Conservation (phyloP, 1,140 invertebrate genomes). For the Thaumetopoea pityocampa region DNA sequence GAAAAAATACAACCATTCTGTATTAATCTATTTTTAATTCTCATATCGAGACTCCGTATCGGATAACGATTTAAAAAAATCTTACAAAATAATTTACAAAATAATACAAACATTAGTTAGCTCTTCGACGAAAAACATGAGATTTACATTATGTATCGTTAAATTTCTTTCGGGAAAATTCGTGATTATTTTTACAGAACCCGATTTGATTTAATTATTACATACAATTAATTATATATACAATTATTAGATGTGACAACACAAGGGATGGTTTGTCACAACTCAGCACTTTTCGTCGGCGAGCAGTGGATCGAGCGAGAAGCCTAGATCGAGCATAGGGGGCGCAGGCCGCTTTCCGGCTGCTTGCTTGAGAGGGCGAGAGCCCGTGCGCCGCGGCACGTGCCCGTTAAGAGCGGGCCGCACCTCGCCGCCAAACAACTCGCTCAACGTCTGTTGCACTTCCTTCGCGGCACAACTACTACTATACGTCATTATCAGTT, state of each 20-base stretch:
- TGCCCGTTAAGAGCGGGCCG: too few relatives aligned
- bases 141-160: slow-evolving; percentile 60
- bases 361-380: slow-evolving; percentile 34
- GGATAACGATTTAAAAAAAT: slow-evolving; percentile 57
- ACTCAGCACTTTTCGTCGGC: slow-evolving; percentile 72
- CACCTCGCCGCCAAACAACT: slow-evolving; percentile 41
- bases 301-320: slow-evolving; percentile 63
- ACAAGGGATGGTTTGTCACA: slow-evolving; percentile 60
- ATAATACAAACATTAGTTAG: slow-evolving; percentile 73
- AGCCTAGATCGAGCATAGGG: slow-evolving; percentile 59
- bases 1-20: slow-evolving; percentile 71
- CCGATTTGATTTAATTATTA: slow-evolving; percentile 50
- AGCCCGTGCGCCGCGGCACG: slow-evolving; percentile 28
- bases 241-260: slow-evolving; percentile 54
- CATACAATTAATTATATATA: slow-evolving; percentile 76
- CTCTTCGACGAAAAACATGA: slow-evolving; percentile 49
- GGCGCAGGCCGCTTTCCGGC: slow-evolving; percentile 33
- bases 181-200: slow-evolving; percentile 52
- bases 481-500: slow-evolving; percentile 66
- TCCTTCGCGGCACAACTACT: slow-evolving; percentile 33
- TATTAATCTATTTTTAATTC: slow-evolving; percentile 64
- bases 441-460: slow-evolving; percentile 50
- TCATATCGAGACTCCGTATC: slow-evolving; percentile 36
- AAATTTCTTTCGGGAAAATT: slow-evolving; percentile 52
- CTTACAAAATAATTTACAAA: slow-evolving; percentile 76